These are phyloP conservation scores for Axinella damicornis DNA, from an alignment of 37 sponge, comb jelly and placozoan species.

Conservation along the genomic window DNA sequence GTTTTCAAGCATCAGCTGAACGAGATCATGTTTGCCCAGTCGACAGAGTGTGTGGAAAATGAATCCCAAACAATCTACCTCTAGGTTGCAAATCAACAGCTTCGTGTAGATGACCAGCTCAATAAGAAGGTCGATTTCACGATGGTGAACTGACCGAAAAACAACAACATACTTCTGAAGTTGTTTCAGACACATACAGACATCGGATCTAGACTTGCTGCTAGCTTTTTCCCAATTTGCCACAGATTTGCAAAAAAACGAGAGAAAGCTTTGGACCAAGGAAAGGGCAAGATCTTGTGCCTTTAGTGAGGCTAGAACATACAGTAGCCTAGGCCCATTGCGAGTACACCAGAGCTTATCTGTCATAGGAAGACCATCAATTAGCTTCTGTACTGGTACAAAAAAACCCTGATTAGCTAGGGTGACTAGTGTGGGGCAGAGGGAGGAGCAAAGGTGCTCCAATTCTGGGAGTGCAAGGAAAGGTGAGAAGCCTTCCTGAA, in stretches of 20 bases:
- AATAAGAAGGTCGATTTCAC: background rate
- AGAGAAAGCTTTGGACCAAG: too few relatives aligned
- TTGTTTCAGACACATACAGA: too few relatives aligned
- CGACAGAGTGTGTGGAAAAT: constrained; percentile 22
- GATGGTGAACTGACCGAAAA: too few relatives aligned
- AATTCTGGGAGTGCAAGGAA: background rate
- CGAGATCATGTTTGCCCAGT: background rate
- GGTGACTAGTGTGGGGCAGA: background rate
- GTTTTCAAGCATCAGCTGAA: background rate
- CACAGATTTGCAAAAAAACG: too few relatives aligned
- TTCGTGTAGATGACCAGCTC: background rate
- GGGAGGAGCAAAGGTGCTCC: background rate
- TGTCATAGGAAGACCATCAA: background rate
- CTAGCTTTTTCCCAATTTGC: too few relatives aligned
- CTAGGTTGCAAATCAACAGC: too few relatives aligned
- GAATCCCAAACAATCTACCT: background rate
- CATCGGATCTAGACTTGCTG: too few relatives aligned
- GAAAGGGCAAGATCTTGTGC: too few relatives aligned
- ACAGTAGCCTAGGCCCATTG: constrained; percentile 10
- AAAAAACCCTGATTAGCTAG: background rate
- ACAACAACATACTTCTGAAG: too few relatives aligned
- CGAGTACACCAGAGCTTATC: constrained; percentile 6
- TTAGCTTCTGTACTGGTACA: background rate
- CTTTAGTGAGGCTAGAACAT: background rate
- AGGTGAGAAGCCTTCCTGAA: background rate